Percentiles rank a stretch among this genome's conserved stretches.
Conservation (phyloP, 2,797 vertebrate genomes). For the Cossypha niveicapilla region DNA sequence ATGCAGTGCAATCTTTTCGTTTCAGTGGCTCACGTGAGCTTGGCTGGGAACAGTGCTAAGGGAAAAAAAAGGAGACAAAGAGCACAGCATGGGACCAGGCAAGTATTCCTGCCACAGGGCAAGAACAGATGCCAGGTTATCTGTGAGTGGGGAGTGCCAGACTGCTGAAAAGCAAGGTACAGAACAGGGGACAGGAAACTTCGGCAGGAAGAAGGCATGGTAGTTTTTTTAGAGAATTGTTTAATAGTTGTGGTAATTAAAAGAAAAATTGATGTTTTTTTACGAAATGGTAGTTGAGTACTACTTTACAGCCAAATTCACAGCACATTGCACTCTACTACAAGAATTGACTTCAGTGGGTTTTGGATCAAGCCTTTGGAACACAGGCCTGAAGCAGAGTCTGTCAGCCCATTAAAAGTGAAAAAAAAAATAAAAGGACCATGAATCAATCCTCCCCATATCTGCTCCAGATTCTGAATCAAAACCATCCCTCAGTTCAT, state of each 20-base stretch:
- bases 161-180: neutral
- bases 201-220: neutral
- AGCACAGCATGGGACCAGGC: neutral
- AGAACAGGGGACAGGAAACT: neutral
- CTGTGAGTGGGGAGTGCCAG: neutral
- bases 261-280: neutral
- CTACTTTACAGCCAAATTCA: constrained; percentile 30
- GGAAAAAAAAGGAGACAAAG: neutral
- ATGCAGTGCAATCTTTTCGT: neutral
- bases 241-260: neutral
- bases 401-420: constrained; percentile 52
- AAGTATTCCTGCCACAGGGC: neutral
- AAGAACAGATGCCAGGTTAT: constrained; percentile 11
- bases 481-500: constrained; percentile 48
- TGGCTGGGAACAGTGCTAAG: neutral
- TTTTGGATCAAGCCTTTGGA: constrained; percentile 56
- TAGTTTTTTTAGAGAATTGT: neutral
- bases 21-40: neutral
- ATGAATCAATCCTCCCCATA: constrained; percentile 56
- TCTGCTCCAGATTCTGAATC: constrained; percentile 66
- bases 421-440: constrained; percentile 43
- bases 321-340: neutral
- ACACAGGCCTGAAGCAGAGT: constrained; percentile 45
- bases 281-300: neutral
- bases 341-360: constrained; percentile 18